Percentiles rank a stretch among this genome's conserved stretches.
These are phyloP conservation scores for Falco berigora DNA, from an alignment of 2,797 vertebrate genomes.

Conservation along the genomic window DNA sequence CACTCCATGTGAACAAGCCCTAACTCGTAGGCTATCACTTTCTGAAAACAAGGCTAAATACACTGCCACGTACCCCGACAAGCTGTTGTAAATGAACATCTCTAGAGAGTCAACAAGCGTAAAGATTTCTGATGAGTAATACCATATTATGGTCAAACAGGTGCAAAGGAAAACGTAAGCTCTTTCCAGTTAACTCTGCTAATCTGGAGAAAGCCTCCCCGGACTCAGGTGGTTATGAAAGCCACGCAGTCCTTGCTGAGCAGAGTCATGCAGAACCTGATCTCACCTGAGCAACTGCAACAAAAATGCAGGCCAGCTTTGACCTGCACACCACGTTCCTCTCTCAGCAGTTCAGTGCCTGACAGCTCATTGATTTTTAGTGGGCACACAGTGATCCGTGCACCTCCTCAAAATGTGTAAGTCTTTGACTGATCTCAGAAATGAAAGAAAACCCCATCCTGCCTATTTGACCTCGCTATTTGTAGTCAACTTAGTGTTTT, in stretches of 20 bases:
- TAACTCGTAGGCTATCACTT: neutral
- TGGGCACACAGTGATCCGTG: neutral
- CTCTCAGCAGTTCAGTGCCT: neutral
- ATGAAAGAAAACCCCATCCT: neutral
- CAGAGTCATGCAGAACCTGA: neutral
- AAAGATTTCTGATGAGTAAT: conserved; percentile 7
- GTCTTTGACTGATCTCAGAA: neutral
- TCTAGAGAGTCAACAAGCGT: neutral
- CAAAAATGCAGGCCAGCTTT: neutral
- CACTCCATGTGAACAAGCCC: neutral
- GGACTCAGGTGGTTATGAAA: neutral
- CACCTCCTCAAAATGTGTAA: neutral
- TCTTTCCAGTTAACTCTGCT: neutral
- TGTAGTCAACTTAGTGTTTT: neutral
- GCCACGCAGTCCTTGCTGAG: neutral
- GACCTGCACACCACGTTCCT: neutral
- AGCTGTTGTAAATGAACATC: neutral
- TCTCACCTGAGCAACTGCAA: neutral
- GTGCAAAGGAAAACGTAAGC: conserved; percentile 1
- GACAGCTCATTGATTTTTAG: neutral
- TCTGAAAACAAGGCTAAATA: neutral
- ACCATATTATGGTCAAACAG: neutral
- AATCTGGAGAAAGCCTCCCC: conserved; percentile 7
- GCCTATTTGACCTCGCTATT: neutral
- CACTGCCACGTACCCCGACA: neutral